Conservation (phyloP, 2,113 vertebrate species). For the Atlantisia rogersi region DNA sequence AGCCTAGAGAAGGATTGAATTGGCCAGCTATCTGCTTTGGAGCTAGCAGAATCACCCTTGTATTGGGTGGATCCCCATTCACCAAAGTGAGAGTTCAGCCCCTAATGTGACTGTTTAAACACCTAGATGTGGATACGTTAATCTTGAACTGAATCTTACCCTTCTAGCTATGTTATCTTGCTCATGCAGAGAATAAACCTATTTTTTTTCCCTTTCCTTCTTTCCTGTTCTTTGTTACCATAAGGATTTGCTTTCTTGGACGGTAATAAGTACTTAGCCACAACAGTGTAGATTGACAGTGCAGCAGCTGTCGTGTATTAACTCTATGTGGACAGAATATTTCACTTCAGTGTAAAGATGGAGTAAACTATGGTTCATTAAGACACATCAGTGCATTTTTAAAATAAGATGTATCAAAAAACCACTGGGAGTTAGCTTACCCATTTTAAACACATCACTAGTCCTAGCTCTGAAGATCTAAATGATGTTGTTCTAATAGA, state of each 20-base stretch:
- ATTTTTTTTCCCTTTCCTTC: background rate
- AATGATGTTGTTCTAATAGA: background rate
- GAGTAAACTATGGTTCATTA: background rate
- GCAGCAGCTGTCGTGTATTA: background rate
- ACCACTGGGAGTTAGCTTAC: background rate
- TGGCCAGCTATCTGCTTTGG: background rate
- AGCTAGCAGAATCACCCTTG: background rate
- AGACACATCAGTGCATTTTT: background rate
- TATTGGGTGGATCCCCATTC: background rate
- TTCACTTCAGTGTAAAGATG: background rate
- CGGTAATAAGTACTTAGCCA: background rate
- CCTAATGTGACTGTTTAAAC: background rate
- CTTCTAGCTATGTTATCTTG: background rate
- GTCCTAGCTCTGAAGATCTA: background rate
- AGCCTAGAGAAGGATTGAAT: background rate
- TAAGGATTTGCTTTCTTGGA: background rate
- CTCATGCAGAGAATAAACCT: fast-evolving
- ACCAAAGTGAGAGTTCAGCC: background rate
- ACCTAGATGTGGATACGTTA: background rate
- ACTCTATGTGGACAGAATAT: background rate
- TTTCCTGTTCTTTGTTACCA: background rate
- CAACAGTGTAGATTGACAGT: background rate
- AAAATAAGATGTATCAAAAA: background rate
- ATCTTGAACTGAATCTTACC: background rate
- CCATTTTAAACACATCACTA: background rate